Conservation (phyloP, 2,797 vertebrate genomes). For the Eupleurogrammus muticus region DNA sequence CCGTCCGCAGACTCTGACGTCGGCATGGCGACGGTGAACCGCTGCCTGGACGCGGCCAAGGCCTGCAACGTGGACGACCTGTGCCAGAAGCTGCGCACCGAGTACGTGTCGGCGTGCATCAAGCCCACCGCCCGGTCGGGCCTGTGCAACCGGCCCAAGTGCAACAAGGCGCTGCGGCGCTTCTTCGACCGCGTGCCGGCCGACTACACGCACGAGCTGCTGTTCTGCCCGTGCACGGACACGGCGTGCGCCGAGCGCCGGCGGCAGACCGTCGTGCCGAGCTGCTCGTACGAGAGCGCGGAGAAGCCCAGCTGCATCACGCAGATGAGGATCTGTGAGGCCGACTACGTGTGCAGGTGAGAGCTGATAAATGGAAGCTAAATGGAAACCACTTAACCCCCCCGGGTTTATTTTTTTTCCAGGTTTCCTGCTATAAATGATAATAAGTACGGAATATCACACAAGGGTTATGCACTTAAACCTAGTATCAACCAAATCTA, state of each 20-base stretch:
- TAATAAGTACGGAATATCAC: too few relatives aligned
- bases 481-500: too few relatives aligned
- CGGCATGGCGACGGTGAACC: constrained; percentile 89
- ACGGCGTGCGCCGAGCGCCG: constrained; percentile 93
- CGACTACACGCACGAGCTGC: constrained; percentile 94
- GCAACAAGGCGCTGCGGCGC: constrained; percentile 93
- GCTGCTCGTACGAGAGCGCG: constrained; percentile 91
- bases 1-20: constrained; percentile 86
- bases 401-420: too few relatives aligned
- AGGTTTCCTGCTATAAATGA: too few relatives aligned
- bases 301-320: constrained; percentile 91
- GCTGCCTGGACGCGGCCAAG: constrained; percentile 95
- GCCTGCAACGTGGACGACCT: constrained; percentile 94
- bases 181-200: constrained; percentile 95
- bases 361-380: constrained; percentile 12
- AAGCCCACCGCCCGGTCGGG: constrained; percentile 85
- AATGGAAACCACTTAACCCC: too few relatives aligned
- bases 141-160: constrained; percentile 90
- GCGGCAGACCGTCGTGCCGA: constrained; percentile 94
- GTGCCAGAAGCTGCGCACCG: constrained; percentile 92
- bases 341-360: constrained; percentile 94
- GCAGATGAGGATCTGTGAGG: constrained; percentile 88
- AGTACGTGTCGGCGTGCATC: constrained; percentile 94
- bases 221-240: constrained; percentile 95
- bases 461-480: too few relatives aligned